Base-by-base conservation (phyloP, 92 coral and sea anemone species). In the Epizoanthus illoricatus region DNA sequence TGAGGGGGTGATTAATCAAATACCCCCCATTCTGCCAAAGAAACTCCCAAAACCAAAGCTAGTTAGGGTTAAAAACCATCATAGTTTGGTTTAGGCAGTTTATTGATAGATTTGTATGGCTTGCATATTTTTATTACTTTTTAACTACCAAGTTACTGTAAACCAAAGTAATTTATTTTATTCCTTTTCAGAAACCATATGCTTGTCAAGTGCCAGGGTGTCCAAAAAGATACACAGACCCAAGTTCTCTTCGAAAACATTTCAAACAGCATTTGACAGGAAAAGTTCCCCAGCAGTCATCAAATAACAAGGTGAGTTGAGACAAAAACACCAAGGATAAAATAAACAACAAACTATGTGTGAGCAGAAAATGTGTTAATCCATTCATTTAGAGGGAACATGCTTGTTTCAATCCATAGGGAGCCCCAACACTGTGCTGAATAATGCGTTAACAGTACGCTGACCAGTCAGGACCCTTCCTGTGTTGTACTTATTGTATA, bases 211-310 rank as follows among this genome's bases (percentile, higher is more conserved):
- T 87, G 17, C 90, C 90, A 43, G 90, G 90, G 12, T 87, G 90
- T 19, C 90, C 90, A 6, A 87, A 87, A 56, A 75, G 90, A 61
- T 87, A 87, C 64, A 87, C 90, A 75, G 90, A 87, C 28, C 90
- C 90, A 61, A 87, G 90, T 45, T 87, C 90, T 3, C 75, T 87
- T 21, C 39, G 90, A 11, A 87, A 87, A 36, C 90, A 87, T 69
- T 93, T 93, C 80, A 93, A 93, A 80, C 97, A 93, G 60, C 97
- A 93, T 89, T 86, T 92, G 2, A 93, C 91, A 73, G 97, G 97
- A 24, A 93, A 93, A 76, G 88, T 93, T 82, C 81, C 92, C 10
- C 90, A 88, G 20, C 92, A 84, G 62, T 84, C 79, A 69, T 69
- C 91, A 66, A 84, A 65, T 19, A 89, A 83, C 54, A 78, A 78